Evolutionary conservation across 2,113 vertebrate genomes (phyloP), one percentile per base, ranked within the genome.

Genomic region (Lepisosteus oculatus): DNA sequence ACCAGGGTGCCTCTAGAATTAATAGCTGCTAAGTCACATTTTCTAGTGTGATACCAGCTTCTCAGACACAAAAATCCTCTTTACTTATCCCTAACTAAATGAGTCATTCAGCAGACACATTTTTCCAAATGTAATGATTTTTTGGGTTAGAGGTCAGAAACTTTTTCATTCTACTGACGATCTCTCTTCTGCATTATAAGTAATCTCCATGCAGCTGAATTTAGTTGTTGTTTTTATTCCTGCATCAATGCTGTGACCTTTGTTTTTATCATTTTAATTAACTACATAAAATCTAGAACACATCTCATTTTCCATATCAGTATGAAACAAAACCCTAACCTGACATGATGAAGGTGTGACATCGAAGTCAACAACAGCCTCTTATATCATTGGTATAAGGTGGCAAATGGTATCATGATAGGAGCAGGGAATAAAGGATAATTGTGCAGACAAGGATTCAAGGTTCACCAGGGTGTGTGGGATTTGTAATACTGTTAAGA

Each of bases 41-140:
- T 44, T 51, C 47, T 9, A 51, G 11, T 43, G 4, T 13, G 43
- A 65, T 42, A 43, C 47, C 63, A 65, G 41, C 6, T 65, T 61
- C 43, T 65, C 63, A 65, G 63, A 65, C 63, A 65, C 43, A 41
- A 13, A 67, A 67, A 67, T 54, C 44, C 65, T 51, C n/a, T 8
- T n/a, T 67, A 14, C 13, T 67, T 67, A 51, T 67, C 65, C 14
- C 15, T 7, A 17, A n/a, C 65, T 15, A 45, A 51, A 67, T 47
- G 65, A 51, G 65, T 15, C 43, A 45, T 17, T 47, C 13, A 47
- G 65, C 43, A 43, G 12, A 0, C 14, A 43, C 64, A 12, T 66
- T 43, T 14, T 66, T 66, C 43, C 41, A 13, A 44, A 42, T 44
- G 64, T 45, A 44, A 14, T 66, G 64, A 43, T 6, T 14, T 14